Conservation (phyloP, 2,888 invertebrate genomes). For the Drosophila multiciliata region DNA sequence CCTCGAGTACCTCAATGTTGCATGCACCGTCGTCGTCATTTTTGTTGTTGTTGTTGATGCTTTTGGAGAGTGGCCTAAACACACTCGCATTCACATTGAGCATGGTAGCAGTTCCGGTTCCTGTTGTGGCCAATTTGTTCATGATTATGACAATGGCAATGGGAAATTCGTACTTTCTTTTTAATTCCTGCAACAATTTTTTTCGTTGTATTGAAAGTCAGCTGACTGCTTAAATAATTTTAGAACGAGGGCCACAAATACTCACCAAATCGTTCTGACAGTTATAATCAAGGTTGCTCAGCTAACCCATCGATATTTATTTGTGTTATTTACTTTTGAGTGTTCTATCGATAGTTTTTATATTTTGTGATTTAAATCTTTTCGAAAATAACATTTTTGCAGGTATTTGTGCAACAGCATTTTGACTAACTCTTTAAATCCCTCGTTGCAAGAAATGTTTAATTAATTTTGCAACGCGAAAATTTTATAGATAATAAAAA, state of each 20-base stretch:
- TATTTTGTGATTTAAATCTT: not conserved
- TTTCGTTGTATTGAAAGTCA: slow-evolving; percentile 24
- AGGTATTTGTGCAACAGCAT: not conserved
- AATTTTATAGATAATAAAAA: too few species aligned
- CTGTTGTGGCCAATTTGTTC: not conserved
- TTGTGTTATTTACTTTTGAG: not conserved
- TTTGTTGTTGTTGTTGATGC: not conserved
- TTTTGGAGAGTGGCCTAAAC: slow-evolving; percentile 53
- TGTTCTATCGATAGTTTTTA: not conserved
- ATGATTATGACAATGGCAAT: not conserved
- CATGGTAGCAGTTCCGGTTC: slow-evolving; percentile 2
- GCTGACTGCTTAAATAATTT: slow-evolving; percentile 33
- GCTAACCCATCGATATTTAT: not conserved
- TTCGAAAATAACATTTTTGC: not conserved
- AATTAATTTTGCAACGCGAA: not conserved
- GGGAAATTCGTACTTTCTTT: not conserved
- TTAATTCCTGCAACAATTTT: slow-evolving; percentile 24
- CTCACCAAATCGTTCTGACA: slow-evolving; percentile 18
- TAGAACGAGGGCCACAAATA: not conserved
- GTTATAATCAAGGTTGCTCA: slow-evolving; percentile 20
- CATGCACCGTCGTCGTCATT: not conserved
- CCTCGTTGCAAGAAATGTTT: not conserved
- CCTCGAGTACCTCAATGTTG: slow-evolving; percentile 6
- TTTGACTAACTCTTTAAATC: not conserved
- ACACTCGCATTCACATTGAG: slow-evolving; percentile 64